phyloP scores from a whole-genome alignment of 2,888 invertebrate genomes.

The Ectobius pallidus region DNA sequence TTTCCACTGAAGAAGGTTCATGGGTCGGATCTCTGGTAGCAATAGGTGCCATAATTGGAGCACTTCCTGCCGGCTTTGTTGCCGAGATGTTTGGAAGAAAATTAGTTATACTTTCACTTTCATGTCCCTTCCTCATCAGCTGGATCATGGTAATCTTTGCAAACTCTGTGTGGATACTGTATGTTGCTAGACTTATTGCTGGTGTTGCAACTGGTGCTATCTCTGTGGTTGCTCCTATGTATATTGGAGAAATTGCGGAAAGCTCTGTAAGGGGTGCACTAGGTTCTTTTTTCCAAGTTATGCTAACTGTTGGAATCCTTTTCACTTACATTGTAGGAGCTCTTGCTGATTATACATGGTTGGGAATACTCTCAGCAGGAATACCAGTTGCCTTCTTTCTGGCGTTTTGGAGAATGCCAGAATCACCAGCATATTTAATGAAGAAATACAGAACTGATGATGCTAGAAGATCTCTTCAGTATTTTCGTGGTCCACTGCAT shows the following conservation, averaged over 20 bases:
- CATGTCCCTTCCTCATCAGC: conserved; percentile 60
- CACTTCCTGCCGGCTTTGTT: conserved; percentile 34
- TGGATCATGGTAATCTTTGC: conserved; percentile 64
- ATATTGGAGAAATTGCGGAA: conserved; percentile 69
- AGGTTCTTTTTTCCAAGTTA: conserved; percentile 74
- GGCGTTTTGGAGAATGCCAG: conserved; percentile 63
- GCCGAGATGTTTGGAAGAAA: conserved; percentile 32
- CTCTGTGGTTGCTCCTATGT: conserved; percentile 69
- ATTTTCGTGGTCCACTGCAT: conserved; percentile 66
- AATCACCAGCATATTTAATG: conserved; percentile 70
- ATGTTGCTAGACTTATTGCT: conserved; percentile 61
- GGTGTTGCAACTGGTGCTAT: conserved; percentile 68
- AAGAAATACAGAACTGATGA: conserved; percentile 58
- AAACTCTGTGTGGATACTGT: conserved; percentile 57
- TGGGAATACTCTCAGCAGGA: conserved; percentile 56
- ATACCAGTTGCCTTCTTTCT: conserved; percentile 55
- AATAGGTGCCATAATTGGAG: conserved; percentile 39
- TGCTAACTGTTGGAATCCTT: conserved; percentile 83
- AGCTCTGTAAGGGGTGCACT: conserved; percentile 65
- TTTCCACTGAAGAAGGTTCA: conserved; percentile 60
- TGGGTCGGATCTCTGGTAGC: conserved; percentile 65
- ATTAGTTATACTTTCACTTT: conserved; percentile 58
- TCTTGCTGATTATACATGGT: conserved; percentile 53
- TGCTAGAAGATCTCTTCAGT: conserved; percentile 65
- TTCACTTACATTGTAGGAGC: conserved; percentile 64